Percentiles rank a stretch among this genome's conserved stretches.
These are phyloP conservation scores for Lateolabrax maculatus DNA, from an alignment of 2,797 vertebrate genomes.

Conservation along the genomic window DNA sequence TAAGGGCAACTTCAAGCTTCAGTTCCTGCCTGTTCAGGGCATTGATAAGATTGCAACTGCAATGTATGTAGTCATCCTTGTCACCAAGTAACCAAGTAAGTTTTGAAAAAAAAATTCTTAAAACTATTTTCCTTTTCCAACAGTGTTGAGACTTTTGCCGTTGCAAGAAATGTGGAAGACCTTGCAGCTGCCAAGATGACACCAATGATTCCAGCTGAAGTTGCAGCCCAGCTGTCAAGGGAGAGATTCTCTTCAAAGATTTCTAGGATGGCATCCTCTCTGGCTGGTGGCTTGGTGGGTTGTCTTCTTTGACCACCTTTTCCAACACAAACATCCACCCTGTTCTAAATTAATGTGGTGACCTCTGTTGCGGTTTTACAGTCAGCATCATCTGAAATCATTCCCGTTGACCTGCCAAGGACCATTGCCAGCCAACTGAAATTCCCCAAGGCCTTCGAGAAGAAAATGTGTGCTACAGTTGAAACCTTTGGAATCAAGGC, in stretches of 20 bases:
- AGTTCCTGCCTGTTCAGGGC: slow-evolving; percentile 80
- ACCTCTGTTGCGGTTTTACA: slow-evolving; percentile 72
- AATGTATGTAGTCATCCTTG: slow-evolving; percentile 73
- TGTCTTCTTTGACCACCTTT: slow-evolving; percentile 23
- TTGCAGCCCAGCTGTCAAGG: slow-evolving; percentile 42
- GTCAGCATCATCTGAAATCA: slow-evolving; percentile 80
- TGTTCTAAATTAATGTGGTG: neutral
- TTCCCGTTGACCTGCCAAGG: slow-evolving; percentile 46
- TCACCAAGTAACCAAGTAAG: neutral
- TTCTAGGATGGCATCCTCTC: slow-evolving; percentile 50
- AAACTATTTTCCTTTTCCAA: slow-evolving; percentile 30
- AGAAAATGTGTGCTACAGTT: slow-evolving; percentile 74
- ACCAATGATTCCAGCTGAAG: slow-evolving; percentile 80
- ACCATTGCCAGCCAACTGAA: slow-evolving; percentile 29
- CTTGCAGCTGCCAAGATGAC: slow-evolving; percentile 79
- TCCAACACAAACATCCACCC: slow-evolving; percentile 8
- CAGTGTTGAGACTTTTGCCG: slow-evolving; percentile 86
- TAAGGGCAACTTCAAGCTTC: slow-evolving; percentile 85
- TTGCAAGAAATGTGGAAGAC: slow-evolving; percentile 89
- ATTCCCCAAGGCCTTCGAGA: slow-evolving; percentile 49
- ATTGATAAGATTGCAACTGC: slow-evolving; percentile 79
- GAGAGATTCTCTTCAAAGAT: slow-evolving; percentile 51
- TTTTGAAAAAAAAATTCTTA: neutral
- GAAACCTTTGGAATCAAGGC: slow-evolving; percentile 80
- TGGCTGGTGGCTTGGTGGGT: slow-evolving; percentile 78